phyloP scores from a whole-genome alignment of 2,113 vertebrate genomes.

The Siniperca knerii region DNA sequence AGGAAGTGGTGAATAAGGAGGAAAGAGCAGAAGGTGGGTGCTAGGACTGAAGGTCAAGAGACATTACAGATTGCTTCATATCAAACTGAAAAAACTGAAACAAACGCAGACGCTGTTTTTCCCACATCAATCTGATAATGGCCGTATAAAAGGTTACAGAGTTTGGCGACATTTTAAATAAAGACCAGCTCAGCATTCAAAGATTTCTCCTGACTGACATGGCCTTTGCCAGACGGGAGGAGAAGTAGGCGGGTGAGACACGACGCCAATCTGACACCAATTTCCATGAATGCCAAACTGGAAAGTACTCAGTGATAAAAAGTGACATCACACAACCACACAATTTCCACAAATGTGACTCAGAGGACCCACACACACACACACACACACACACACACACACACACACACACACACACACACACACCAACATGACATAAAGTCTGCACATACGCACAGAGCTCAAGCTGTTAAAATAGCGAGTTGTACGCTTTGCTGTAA shows the following conservation, averaged over 20 bases:
- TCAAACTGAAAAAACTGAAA: slow-evolving; percentile 44
- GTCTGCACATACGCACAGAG: not conserved
- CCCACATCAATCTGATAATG: slow-evolving; percentile 24
- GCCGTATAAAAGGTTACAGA: slow-evolving; percentile 21
- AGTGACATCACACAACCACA: slow-evolving; percentile 51
- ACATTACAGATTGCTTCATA: slow-evolving; percentile 42
- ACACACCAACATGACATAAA: not conserved
- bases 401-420: not conserved
- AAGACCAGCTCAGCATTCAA: not conserved
- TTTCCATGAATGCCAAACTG: slow-evolving; percentile 63
- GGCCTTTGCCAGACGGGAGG: slow-evolving; percentile 31
- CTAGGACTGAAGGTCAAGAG: slow-evolving; percentile 13
- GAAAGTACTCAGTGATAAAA: slow-evolving; percentile 38
- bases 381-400: not conserved
- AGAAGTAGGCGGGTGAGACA: slow-evolving; percentile 39
- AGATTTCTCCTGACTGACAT: slow-evolving; percentile 44
- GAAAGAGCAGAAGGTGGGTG: slow-evolving; percentile 8
- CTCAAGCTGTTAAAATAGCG: not conserved
- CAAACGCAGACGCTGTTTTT: not conserved
- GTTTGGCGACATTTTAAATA: slow-evolving; percentile 52
- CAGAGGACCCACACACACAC: slow-evolving; percentile 35
- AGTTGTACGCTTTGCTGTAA: not conserved
- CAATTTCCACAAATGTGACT: slow-evolving; percentile 59
- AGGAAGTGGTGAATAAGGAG: slow-evolving; percentile 69
- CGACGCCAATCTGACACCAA: slow-evolving; percentile 36